Percentiles rank a stretch among this genome's conserved stretches.
Evolutionary conservation across 2,797 vertebrate species (phyloP).

Genomic region (Spinibarbus caldwelli): DNA sequence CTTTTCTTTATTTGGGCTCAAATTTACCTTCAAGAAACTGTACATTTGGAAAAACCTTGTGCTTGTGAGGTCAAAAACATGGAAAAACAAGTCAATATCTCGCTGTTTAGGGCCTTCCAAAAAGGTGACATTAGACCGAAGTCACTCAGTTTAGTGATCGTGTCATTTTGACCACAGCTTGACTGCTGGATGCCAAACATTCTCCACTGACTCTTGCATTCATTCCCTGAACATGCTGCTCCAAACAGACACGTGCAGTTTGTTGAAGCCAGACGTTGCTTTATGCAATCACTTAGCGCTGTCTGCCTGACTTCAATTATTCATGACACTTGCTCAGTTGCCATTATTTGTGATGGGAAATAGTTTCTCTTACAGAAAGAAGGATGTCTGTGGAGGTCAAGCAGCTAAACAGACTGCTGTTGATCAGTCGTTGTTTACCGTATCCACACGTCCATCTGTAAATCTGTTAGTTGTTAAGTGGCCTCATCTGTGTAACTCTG

Average conservation of each 20-base stretch:
- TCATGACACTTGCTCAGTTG: conserved; percentile 78
- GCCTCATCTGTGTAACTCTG: neutral
- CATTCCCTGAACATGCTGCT: neutral
- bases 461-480: conserved; percentile 1
- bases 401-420: conserved; percentile 4
- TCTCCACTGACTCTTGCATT: neutral
- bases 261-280: conserved; percentile 14
- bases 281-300: conserved; percentile 62
- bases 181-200: neutral
- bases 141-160: neutral
- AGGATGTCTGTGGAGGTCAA: conserved; percentile 53
- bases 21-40: neutral
- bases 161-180: neutral
- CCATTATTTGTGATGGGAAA: conserved; percentile 80
- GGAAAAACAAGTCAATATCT: neutral
- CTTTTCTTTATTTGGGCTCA: neutral
- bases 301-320: conserved; percentile 76
- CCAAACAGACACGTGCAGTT: conserved; percentile 14
- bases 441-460: neutral
- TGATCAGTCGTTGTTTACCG: neutral
- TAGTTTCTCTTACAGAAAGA: conserved; percentile 60
- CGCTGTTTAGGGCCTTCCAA: neutral
- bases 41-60: neutral
- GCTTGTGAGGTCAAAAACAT: neutral
- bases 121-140: neutral